Evolutionary conservation across 2,888 invertebrate species (phyloP).

Genomic region (Melitaea athalia): DNA sequence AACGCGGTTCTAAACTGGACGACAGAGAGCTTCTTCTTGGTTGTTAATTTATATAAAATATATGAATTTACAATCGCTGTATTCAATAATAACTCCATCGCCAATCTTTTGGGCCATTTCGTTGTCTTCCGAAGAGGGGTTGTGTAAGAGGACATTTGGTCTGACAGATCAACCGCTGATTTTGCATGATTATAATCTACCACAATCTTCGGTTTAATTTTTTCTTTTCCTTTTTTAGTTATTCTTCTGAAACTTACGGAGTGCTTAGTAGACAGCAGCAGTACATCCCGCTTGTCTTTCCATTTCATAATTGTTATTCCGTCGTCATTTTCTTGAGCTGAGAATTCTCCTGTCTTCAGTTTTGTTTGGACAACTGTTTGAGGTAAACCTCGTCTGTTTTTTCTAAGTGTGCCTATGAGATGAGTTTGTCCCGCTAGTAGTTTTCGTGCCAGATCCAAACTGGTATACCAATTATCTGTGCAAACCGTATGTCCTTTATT

Average conservation of each 20-base stretch:
- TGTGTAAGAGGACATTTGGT: constrained; percentile 32
- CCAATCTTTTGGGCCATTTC: constrained; percentile 32
- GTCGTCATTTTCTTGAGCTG: constrained; percentile 41
- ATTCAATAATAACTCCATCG: constrained; percentile 31
- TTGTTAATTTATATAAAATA: constrained; percentile 35
- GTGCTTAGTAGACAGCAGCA: constrained; percentile 44
- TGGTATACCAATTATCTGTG: constrained; percentile 1
- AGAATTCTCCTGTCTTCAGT: constrained; percentile 40
- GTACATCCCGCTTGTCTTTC: constrained; percentile 43
- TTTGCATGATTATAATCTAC: constrained; percentile 45
- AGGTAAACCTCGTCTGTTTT: neutral
- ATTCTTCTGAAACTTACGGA: constrained; percentile 7
- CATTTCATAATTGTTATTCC: constrained; percentile 42
- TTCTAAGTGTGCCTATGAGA: neutral
- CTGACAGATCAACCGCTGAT: constrained; percentile 28
- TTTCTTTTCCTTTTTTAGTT: constrained; percentile 9
- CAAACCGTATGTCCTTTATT: neutral
- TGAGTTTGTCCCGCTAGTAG: neutral
- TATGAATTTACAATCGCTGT: constrained; percentile 24
- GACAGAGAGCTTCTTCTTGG: constrained; percentile 33
- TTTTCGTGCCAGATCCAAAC: neutral
- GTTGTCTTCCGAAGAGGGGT: constrained; percentile 27
- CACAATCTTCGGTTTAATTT: constrained; percentile 42
- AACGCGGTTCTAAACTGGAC: neutral
- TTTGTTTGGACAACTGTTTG: constrained; percentile 35